Base-by-base conservation (phyloP, 1,140 invertebrate genomes). In the Tetramorium parvispinum region DNA sequence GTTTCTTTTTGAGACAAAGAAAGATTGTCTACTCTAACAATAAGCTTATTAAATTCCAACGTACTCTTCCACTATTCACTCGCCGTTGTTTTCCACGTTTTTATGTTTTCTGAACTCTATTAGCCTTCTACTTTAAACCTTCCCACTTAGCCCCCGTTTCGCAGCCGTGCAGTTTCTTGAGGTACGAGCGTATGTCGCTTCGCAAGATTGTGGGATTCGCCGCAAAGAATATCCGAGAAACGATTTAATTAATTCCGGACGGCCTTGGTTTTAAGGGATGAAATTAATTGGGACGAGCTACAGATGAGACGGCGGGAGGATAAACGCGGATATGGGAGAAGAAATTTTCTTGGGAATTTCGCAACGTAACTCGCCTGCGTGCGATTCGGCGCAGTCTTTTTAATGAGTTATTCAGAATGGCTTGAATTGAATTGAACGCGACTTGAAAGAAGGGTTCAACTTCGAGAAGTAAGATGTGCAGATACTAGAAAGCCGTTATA, bases 21-120 rank as follows among this genome's bases (percentile, higher is more conserved):
- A 21, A 18, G 24, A 18, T 51, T n/a, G 18, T 43, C n/a, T 53
- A n/a, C 11, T 51, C 21, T 8, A 11, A n/a, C n/a, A n/a, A n/a
- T n/a, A n/a, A 61, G 43, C 16, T 87, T 89, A 85, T 87, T 87
- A 85, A 68, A 85, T 87, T 85, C 83, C 65, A 49, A 49, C 16
- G 6, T 78, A 75, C 18, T 13, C 6, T 43, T 18, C 43, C 11
- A 11, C 18, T 7, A 49, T 43, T 63, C 27, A 37, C 16, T 63
- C 40, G 1, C 59, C 18, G 24, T 63, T 63, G 43, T 63, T 78
- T 78, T 18, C 18, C 24, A 77, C 43, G 18, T 43, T 32, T 65
- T 63, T 49, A 49, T 49, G 24, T 78, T 49, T 63, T 49, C 2
- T 32, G 40, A 18, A 21, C 11, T 32, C 13, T 51, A 51, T 51